Percentiles rank a stretch among this genome's conserved stretches.
phyloP scores from a whole-genome alignment of 23 tunicate species.

The Phallusia fumigata region DNA sequence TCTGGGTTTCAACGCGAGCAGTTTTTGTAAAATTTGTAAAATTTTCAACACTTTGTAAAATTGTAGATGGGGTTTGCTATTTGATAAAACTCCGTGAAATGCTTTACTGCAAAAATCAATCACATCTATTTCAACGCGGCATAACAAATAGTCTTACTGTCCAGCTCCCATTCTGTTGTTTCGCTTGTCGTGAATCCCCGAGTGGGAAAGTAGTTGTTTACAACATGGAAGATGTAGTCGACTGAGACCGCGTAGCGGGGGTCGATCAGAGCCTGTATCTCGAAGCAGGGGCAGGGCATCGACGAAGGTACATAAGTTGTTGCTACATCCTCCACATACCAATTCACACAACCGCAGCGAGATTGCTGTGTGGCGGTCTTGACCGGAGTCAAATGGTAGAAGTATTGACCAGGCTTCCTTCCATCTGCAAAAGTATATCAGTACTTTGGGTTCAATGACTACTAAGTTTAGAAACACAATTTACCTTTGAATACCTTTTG shows the following conservation, averaged over 20 bases:
- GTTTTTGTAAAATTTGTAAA: no score
- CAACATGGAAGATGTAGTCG: constrained; percentile 14
- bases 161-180: constrained; percentile 14
- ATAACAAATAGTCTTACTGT: no score
- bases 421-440: constrained; percentile 42
- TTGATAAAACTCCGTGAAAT: no score
- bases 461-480: no score
- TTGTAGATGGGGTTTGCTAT: no score
- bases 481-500: no score
- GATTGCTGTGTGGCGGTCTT: not conserved
- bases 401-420: constrained; percentile 27
- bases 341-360: constrained; percentile 39
- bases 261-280: constrained; percentile 27
- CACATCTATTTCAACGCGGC: no score
- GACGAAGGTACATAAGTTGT: not conserved
- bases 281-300: constrained; percentile 34
- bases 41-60: no score
- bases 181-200: not conserved
- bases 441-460: no score
- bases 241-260: constrained; percentile 4
- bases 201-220: not conserved
- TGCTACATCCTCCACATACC: constrained; percentile 34
- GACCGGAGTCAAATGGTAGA: constrained; percentile 25
- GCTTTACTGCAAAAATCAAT: no score
- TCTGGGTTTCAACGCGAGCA: no score